Base-by-base conservation (phyloP, 1,140 invertebrate species). In the Sminthurides bifidus region DNA sequence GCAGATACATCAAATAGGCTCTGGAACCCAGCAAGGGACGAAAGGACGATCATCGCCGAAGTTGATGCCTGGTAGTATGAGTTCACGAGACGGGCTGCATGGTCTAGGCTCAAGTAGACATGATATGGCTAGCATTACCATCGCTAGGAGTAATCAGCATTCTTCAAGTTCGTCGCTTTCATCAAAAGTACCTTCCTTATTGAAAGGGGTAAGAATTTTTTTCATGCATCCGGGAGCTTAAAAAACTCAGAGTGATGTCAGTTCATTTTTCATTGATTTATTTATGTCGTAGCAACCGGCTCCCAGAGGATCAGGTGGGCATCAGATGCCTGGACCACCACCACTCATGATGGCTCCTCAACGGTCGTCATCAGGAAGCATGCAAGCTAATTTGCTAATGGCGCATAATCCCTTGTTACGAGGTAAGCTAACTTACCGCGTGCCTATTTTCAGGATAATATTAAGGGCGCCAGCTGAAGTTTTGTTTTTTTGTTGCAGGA, bases 351-450 rank as follows among this genome's bases (percentile, higher is more conserved):
- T 67, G 59, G 38, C 72, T 74, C 53, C 75, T 69, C 38, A 74
- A 71, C 21, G 64, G n/a, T 59, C 58, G 37, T 55, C 57, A 21
- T 48, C 59, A 24, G 52, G 44, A 30, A 56, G 60, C 2, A 71
- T 77, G 66, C 72, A 74, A 30, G 71, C 77, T 8, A 78, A 76
- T 60, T 72, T 80, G 66, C 75, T 79, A 15, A 74, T 79, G 69
- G 76, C 77, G 17, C 78, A 79, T 58, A 76, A 77, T 58, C 76
- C 77, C 37, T 73, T 77, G 66, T 73, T 66, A n/a, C 52, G 66
- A 50, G 65, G 65, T 65, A 58, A 14, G 41, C 1, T 1, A 8
- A 56, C 10, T 24, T n/a, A n/a, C n/a, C n/a, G n/a, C n/a, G n/a
- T n/a, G n/a, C n/a, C n/a, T n/a, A n/a, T n/a, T n/a, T n/a, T n/a